Conservation (phyloP, 2,113 vertebrate species). For the Bolborhynchus lineola region DNA sequence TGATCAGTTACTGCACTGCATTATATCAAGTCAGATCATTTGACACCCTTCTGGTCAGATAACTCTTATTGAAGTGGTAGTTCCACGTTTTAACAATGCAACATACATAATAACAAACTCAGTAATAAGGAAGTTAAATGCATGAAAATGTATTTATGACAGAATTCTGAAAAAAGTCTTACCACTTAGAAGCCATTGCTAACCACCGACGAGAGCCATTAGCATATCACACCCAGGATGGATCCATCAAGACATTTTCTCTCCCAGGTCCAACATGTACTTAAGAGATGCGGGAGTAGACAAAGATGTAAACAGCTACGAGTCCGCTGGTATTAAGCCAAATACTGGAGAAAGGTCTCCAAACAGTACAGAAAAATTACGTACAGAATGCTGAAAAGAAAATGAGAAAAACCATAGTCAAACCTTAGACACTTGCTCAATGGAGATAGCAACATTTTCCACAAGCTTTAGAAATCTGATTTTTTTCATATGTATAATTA, state of each 20-base stretch:
- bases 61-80: neutral
- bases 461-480: neutral
- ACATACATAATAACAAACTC: neutral
- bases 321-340: neutral
- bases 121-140: neutral
- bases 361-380: neutral
- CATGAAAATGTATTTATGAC: neutral
- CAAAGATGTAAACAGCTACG: neutral
- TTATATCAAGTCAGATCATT: neutral
- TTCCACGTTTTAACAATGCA: neutral
- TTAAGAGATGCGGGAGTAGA: conserved; percentile 13
- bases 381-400: conserved; percentile 30
- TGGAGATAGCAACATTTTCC: neutral
- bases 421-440: neutral
- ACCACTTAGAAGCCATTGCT: conserved; percentile 71
- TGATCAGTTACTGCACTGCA: fast-evolving
- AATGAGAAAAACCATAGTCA: neutral
- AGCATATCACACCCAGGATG: conserved; percentile 15
- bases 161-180: conserved; percentile 18
- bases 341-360: neutral
- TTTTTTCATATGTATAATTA: neutral
- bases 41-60: neutral
- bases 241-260: conserved; percentile 69
- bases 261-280: neutral
- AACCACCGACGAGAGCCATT: conserved; percentile 46